A percentile compares a stretch with the other conserved stretches of the same genome.
Conservation (phyloP, 2,888 invertebrate genomes). For the Timema podura region DNA sequence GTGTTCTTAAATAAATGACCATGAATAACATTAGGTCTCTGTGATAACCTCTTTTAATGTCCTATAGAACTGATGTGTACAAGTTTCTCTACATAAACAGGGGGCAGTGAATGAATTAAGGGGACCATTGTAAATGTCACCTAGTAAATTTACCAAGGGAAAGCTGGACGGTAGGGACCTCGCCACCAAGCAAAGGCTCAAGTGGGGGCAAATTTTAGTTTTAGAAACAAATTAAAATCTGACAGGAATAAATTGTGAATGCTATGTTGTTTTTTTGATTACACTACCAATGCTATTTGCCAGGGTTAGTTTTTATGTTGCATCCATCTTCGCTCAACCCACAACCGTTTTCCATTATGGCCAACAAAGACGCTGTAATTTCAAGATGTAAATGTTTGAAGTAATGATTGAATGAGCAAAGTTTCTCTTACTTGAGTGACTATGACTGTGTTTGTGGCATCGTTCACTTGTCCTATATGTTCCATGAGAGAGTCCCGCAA, state of each 20-base stretch:
- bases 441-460: slow-evolving; percentile 76
- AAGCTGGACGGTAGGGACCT: no score
- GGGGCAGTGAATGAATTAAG: no score
- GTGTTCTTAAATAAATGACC: no score
- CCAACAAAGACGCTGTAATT: background rate
- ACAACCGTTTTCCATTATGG: background rate
- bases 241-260: background rate
- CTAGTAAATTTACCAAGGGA: no score
- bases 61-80: no score
- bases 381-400: background rate
- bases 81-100: no score
- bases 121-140: no score
- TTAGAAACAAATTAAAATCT: no score
- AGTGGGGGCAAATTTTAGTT: no score
- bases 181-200: no score
- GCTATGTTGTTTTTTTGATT: background rate
- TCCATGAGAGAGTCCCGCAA: slow-evolving; percentile 85
- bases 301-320: background rate
- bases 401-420: background rate
- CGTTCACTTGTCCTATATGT: slow-evolving; percentile 77
- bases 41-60: no score
- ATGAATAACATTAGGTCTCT: no score
- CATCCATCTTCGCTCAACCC: background rate
- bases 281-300: background rate
- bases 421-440: slow-evolving; percentile 66